Evolutionary conservation across 2,113 vertebrate genomes (phyloP).

Genomic region (Cryptotis parvus): DNA sequence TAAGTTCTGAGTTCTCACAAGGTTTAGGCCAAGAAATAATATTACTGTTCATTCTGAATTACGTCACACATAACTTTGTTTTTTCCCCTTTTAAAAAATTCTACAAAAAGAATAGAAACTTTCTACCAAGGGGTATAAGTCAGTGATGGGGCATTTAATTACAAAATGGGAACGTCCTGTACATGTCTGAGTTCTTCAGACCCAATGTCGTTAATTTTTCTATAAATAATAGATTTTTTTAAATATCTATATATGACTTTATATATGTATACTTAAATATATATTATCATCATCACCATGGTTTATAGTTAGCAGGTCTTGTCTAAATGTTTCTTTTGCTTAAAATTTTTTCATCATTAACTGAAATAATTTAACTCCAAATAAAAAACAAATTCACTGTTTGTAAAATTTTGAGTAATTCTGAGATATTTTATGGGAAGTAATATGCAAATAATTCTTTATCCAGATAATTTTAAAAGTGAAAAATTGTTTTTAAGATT

Average conservation of each 20-base stretch:
- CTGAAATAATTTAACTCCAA: neutral
- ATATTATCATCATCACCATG: no score
- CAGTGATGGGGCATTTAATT: neutral
- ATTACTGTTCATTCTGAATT: constrained; percentile 1
- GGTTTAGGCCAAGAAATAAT: neutral
- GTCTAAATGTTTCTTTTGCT: neutral
- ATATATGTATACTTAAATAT: no score
- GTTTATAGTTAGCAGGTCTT: neutral
- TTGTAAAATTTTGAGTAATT: neutral
- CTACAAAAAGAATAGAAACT: no score
- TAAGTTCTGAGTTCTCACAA: neutral
- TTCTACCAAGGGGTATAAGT: no score
- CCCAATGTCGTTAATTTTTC: neutral
- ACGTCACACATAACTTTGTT: neutral
- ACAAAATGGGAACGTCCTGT: neutral
- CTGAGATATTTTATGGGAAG: constrained; percentile 4
- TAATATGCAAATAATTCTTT: neutral
- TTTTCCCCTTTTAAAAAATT: neutral
- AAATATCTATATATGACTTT: no score
- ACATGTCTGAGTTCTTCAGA: neutral
- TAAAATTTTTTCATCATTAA: neutral
- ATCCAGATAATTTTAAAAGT: neutral
- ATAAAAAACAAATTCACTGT: neutral
- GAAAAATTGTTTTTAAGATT: neutral
- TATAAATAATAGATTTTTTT: constrained; percentile 26